Evolutionary conservation across 2,797 vertebrate species (phyloP).

Genomic region (Setipinna tenuifilis): DNA sequence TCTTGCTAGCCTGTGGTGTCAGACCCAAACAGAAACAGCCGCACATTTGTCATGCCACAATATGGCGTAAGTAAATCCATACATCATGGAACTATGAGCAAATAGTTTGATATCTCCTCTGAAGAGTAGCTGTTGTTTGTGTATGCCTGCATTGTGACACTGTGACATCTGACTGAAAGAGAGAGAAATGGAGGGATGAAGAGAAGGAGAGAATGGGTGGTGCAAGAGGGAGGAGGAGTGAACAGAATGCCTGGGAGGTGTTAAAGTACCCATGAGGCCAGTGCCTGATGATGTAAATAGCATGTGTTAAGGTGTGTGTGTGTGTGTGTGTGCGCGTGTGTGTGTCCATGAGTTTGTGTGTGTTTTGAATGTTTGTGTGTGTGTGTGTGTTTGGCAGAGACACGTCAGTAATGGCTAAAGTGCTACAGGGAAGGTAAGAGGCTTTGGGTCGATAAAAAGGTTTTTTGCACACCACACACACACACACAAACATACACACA

Average conservation of each 20-base stretch:
- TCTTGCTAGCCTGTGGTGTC: constrained; percentile 21
- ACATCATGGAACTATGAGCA: background rate
- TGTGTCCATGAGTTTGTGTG: background rate
- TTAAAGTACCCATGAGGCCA: constrained; percentile 16
- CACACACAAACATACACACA: background rate
- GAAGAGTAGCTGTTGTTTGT: background rate
- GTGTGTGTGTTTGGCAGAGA: background rate
- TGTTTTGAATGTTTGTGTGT: background rate
- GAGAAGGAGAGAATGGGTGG: background rate
- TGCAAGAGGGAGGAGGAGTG: background rate
- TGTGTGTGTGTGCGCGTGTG: background rate
- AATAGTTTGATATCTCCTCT: background rate
- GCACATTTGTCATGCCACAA: constrained; percentile 55
- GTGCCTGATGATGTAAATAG: background rate
- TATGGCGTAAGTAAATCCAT: too few species aligned
- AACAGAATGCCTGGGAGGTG: background rate
- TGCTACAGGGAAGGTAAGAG: constrained; percentile 1
- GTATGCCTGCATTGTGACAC: background rate
- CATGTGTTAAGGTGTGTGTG: too few species aligned
- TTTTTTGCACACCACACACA: background rate
- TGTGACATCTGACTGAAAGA: background rate
- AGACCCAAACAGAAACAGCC: constrained; percentile 71
- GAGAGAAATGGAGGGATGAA: background rate
- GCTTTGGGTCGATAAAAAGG: constrained; percentile 4
- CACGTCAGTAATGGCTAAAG: background rate